Base-by-base conservation (phyloP, 2,113 vertebrate species). In the Syrmaticus mikado region DNA sequence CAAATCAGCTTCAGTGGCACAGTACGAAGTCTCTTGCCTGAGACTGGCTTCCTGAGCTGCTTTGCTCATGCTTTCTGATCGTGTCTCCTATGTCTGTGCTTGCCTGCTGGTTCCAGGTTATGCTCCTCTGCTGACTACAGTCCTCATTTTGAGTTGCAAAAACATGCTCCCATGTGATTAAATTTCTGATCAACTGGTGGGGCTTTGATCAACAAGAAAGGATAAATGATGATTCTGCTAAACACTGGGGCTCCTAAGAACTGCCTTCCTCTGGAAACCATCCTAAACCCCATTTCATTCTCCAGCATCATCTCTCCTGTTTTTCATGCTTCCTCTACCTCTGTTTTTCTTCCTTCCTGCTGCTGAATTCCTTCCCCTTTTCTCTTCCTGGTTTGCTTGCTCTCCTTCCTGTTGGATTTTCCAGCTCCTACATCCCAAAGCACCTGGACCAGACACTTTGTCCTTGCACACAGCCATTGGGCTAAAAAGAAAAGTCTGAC, bases 41-140 rank as follows among this genome's bases (percentile, higher is more conserved):
- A 70, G 18, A 8, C 6, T 1, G 1, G 5, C 25, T 73, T 83
- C 60, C 84, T 24, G 43, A 57, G 74, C 40, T n/a, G 11, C 43
- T 43, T 74, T 36, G 43, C 53, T 53, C 3, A 0, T 3, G 1
- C 17, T 36, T 71, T 75, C 50, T 22, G 36, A 27, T 45, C 46
- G 2, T 1, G 4, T 27, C 40, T 65, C 57, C 75, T 10, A 52
- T 28, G 0, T 1, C 12, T 2, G 0, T 1, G 0, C 28, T n/a
- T 45, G 36, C 22, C 25, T 32, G 41, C 38, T 52, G 5, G 2
- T 40, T 53, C 48, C 48, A 76, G 53, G n/a, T 32, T 25, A 18
- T 20, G 19, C 21, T 61, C 5, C 20, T 82, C 66, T 68, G 57
- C 74, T 27, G 30, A 13, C 34, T 60, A 25, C 50, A 20, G 11